Conservation (phyloP, 1,140 invertebrate genomes). For the Lutraria rhynchaena region DNA sequence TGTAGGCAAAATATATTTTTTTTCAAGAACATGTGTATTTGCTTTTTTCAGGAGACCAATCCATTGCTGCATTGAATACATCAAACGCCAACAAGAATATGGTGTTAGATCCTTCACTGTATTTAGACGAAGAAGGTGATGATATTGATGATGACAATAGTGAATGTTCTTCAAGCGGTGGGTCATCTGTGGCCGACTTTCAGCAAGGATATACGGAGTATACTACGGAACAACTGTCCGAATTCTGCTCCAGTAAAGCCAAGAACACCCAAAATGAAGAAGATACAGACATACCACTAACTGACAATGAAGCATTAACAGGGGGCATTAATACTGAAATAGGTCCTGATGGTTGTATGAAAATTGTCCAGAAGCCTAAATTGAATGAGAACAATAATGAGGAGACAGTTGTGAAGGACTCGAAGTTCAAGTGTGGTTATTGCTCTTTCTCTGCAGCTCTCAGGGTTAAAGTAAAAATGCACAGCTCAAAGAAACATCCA, state of each 20-base stretch:
- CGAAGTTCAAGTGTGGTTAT: slow-evolving; percentile 53
- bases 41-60: not conserved
- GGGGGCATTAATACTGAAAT: slow-evolving; percentile 9
- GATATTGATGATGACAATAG: slow-evolving; percentile 4
- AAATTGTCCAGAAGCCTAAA: slow-evolving; percentile 2
- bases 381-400: not conserved
- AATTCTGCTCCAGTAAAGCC: not conserved
- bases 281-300: not conserved
- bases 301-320: not conserved
- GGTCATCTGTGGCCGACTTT: slow-evolving; percentile 7
- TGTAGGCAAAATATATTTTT: no score
- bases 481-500: slow-evolving; percentile 45
- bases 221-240: slow-evolving; percentile 29
- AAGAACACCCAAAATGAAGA: not conserved
- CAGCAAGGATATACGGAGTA: slow-evolving; percentile 41
- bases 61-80: no score
- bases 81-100: not conserved
- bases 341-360: slow-evolving; percentile 27
- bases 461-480: slow-evolving; percentile 52
- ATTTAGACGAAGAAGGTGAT: slow-evolving; percentile 29
- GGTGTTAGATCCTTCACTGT: not conserved
- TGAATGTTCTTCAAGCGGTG: slow-evolving; percentile 24
- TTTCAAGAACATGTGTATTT: not conserved
- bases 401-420: not conserved
- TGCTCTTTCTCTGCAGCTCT: slow-evolving; percentile 46